These are phyloP conservation scores for Pseudorhombus dupliciocellatus DNA, from an alignment of 2,113 vertebrate genomes.

Conservation along the genomic window DNA sequence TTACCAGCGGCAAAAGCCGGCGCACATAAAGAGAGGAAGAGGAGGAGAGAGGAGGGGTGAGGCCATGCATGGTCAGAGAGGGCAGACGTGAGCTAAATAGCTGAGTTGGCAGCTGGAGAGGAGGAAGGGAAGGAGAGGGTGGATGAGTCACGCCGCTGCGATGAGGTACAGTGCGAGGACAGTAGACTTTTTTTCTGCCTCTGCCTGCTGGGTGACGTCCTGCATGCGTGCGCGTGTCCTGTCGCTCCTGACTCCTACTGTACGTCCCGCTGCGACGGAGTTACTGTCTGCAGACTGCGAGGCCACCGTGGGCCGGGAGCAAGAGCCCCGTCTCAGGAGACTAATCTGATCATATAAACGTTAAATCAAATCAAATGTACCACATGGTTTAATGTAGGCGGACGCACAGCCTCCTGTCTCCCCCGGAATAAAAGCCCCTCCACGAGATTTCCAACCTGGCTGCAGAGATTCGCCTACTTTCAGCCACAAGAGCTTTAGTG, in stretches of 20 bases:
- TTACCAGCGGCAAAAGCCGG: background rate
- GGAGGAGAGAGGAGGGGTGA: conserved; percentile 39
- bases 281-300: background rate
- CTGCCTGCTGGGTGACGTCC: conserved; percentile 30
- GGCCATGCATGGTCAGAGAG: conserved; percentile 72
- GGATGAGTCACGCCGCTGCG: conserved; percentile 70
- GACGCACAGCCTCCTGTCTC: background rate
- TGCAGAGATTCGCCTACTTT: conserved; percentile 1
- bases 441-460: background rate
- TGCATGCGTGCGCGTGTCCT: background rate
- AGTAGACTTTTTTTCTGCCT: conserved; percentile 40
- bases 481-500: background rate
- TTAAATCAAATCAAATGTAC: background rate
- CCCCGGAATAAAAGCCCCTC: background rate
- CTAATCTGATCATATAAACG: background rate
- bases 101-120: conserved; percentile 71
- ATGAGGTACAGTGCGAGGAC: conserved; percentile 70
- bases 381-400: background rate
- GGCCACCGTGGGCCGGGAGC: background rate
- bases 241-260: background rate
- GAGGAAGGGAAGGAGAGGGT: conserved; percentile 26
- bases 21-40: conserved; percentile 15
- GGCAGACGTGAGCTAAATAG: conserved; percentile 78
- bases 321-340: background rate
- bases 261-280: conserved; percentile 1